Evolutionary conservation across 2,113 vertebrate genomes (phyloP).

Genomic region (Suricata suricatta): DNA sequence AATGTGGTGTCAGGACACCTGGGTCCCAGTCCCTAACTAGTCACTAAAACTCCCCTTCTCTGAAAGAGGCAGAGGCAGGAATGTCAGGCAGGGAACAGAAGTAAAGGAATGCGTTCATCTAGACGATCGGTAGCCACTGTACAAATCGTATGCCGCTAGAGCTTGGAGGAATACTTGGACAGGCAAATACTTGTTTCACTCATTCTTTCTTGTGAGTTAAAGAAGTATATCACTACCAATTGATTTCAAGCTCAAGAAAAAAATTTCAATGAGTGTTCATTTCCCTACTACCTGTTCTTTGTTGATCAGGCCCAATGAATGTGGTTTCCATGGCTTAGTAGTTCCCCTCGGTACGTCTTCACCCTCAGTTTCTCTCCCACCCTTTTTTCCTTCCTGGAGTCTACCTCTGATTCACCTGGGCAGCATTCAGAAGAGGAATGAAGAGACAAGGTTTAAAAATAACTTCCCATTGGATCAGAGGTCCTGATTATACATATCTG

Average conservation of each 20-base stretch:
- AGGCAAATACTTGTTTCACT: not conserved
- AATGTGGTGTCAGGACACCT: not conserved
- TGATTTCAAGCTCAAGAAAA: not conserved
- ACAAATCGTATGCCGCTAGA: not conserved
- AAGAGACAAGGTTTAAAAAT: not conserved
- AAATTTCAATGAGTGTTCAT: not conserved
- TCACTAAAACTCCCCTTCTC: not conserved
- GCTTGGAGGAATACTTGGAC: not conserved
- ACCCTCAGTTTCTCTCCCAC: not conserved
- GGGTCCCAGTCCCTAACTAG: not conserved
- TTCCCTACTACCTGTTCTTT: not conserved
- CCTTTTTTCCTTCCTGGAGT: not conserved
- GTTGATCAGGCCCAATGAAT: not conserved
- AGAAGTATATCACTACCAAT: not conserved
- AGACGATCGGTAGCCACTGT: not conserved
- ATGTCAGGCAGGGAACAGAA: not conserved
- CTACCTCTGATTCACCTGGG: not conserved
- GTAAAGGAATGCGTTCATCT: not conserved
- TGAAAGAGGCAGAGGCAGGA: not conserved
- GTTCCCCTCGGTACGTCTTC: not conserved
- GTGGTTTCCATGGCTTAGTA: not conserved
- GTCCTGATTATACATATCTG: not conserved
- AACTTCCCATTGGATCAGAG: not conserved
- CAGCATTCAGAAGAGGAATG: not conserved
- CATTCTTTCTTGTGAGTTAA: not conserved